Conservation (phyloP, 2,797 vertebrate genomes). For the Falco peregrinus region DNA sequence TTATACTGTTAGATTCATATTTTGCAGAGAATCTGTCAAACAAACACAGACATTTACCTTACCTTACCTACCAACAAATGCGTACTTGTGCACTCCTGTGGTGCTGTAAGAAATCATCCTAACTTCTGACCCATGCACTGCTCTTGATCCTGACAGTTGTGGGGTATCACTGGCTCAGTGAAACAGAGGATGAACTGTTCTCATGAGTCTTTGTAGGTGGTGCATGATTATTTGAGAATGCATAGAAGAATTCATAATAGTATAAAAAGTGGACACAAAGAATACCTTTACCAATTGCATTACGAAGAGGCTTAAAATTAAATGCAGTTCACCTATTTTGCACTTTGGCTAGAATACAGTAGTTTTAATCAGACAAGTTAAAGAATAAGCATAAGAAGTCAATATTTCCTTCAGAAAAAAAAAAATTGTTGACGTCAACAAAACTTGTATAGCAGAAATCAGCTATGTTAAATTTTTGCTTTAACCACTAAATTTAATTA, state of each 20-base stretch:
- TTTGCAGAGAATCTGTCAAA: neutral
- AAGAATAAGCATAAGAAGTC: neutral
- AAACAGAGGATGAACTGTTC: neutral
- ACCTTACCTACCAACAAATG: neutral
- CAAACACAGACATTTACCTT: neutral
- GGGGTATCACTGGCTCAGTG: neutral
- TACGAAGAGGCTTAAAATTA: neutral
- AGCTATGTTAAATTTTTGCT: neutral
- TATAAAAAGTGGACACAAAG: neutral
- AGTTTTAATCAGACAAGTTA: neutral
- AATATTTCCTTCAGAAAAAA: neutral
- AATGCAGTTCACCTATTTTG: neutral
- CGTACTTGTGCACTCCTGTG: neutral
- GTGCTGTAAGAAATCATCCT: neutral
- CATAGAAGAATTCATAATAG: neutral
- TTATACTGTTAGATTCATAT: neutral
- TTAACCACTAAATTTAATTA: neutral
- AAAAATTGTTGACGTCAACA: neutral
- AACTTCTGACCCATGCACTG: neutral
- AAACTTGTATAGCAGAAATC: neutral
- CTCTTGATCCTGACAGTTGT: neutral
- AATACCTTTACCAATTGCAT: neutral
- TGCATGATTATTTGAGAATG: neutral
- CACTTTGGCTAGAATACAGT: neutral
- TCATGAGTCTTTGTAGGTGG: neutral